These are phyloP conservation scores for Cepaea nemoralis DNA, from an alignment of 1,140 invertebrate species.

Conservation along the genomic window DNA sequence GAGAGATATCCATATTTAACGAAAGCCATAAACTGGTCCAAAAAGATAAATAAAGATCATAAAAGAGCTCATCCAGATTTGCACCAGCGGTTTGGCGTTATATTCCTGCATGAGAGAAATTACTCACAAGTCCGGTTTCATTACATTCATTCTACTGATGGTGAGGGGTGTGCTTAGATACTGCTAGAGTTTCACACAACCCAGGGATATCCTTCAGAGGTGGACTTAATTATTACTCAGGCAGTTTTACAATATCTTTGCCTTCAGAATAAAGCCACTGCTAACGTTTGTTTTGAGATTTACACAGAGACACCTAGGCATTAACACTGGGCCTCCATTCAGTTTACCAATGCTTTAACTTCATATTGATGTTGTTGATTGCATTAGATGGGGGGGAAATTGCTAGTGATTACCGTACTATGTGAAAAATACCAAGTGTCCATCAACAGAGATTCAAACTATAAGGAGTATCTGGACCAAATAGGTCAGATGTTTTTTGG, in stretches of 20 bases:
- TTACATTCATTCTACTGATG: conserved; percentile 86
- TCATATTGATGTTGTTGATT: conserved; percentile 88
- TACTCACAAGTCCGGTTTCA: conserved; percentile 88
- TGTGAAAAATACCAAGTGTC: conserved; percentile 84
- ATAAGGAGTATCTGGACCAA: conserved; percentile 84
- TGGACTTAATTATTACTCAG: conserved; percentile 93
- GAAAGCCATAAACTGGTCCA: conserved; percentile 83
- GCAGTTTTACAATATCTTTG: conserved; percentile 84
- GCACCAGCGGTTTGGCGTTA: conserved; percentile 83
- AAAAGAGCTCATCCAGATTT: conserved; percentile 78
- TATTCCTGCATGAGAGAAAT: conserved; percentile 94
- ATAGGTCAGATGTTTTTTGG: conserved; percentile 85
- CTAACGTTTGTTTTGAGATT: conserved; percentile 83
- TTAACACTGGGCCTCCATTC: conserved; percentile 83
- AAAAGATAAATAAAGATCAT: conserved; percentile 73
- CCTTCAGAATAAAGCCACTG: conserved; percentile 74
- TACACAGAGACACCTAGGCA: conserved; percentile 87
- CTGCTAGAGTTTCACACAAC: conserved; percentile 88
- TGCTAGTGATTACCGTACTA: conserved; percentile 73
- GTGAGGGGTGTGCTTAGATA: conserved; percentile 88
- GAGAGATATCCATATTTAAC: conserved; percentile 86
- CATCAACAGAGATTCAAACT: conserved; percentile 84
- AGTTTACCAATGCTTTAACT: conserved; percentile 89
- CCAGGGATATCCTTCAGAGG: conserved; percentile 86
- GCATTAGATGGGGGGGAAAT: conserved; percentile 81